These are phyloP conservation scores for Oscheius sp. DNA, from an alignment of 1,140 invertebrate species.

Conservation along the genomic window DNA sequence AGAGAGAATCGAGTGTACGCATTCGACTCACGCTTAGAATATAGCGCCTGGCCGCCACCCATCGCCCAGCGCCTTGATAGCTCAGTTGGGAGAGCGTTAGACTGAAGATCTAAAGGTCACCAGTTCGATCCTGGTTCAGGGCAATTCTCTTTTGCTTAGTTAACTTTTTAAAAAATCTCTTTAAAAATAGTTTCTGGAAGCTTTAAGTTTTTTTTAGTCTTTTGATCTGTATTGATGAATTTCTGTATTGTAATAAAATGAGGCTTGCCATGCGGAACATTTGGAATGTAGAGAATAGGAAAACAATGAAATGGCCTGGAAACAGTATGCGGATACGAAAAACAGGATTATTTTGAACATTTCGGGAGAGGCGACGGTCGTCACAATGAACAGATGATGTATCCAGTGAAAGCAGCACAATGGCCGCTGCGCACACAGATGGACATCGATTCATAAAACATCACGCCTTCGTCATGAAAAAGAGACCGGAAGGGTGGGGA, in stretches of 20 bases:
- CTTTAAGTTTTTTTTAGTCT: too few relatives aligned
- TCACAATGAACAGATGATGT: slow-evolving; percentile 1
- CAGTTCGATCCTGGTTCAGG: slow-evolving; percentile 49
- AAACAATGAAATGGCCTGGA: background rate
- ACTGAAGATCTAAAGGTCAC: slow-evolving; percentile 59
- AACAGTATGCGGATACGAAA: background rate
- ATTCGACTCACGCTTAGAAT: too few relatives aligned
- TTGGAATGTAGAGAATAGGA: background rate
- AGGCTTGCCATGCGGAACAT: background rate
- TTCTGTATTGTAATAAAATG: too few relatives aligned
- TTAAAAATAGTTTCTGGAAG: background rate
- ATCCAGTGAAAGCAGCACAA: background rate
- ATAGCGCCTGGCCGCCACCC: too few relatives aligned
- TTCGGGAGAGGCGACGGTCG: background rate
- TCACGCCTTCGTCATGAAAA: too few relatives aligned
- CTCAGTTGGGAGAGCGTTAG: slow-evolving; percentile 62
- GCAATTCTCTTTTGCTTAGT: background rate
- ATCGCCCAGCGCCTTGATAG: slow-evolving; percentile 53
- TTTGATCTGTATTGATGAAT: too few relatives aligned
- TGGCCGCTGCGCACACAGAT: slow-evolving; percentile 8
- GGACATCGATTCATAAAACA: too few relatives aligned
- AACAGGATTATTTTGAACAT: background rate
- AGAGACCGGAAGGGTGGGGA: too few relatives aligned
- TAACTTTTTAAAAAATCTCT: background rate
- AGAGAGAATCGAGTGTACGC: background rate